Evolutionary conservation across 2,888 invertebrate genomes (phyloP).

Genomic region (Calameuta idolon): DNA sequence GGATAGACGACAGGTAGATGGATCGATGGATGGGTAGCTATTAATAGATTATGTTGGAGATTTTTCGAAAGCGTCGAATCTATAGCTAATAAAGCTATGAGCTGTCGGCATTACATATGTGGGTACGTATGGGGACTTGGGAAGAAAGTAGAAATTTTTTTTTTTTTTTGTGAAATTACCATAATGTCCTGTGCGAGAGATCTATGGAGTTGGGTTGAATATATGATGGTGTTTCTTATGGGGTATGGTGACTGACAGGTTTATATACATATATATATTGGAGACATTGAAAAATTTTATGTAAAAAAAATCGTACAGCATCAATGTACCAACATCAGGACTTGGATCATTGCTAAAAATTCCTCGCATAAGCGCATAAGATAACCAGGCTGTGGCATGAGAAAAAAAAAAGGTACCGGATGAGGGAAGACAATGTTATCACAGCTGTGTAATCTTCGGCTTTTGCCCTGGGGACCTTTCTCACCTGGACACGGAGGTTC

Average conservation of each 20-base stretch:
- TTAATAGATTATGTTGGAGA: neutral
- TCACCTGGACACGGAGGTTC: conserved; percentile 43
- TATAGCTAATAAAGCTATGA: neutral
- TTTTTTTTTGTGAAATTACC: neutral
- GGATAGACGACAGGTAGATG: neutral
- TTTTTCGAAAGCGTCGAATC: neutral
- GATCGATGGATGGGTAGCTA: neutral
- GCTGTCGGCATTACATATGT: neutral
- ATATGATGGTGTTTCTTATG: neutral
- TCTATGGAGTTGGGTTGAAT: neutral
- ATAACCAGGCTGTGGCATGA: conserved; percentile 26
- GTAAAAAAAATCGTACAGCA: neutral
- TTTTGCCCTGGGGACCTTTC: conserved; percentile 40
- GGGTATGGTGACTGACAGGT: neutral
- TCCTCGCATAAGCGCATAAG: neutral
- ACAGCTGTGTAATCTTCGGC: conserved; percentile 41
- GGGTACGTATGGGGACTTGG: neutral
- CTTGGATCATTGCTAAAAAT: neutral
- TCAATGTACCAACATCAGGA: neutral
- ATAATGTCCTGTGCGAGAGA: neutral
- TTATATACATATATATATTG: no score
- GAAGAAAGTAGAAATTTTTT: neutral
- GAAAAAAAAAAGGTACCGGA: conserved; percentile 47
- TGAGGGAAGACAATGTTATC: conserved; percentile 59
- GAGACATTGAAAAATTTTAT: no score